These are phyloP conservation scores for Cerceris ruficornis DNA, from an alignment of 2,888 invertebrate species.

Conservation along the genomic window DNA sequence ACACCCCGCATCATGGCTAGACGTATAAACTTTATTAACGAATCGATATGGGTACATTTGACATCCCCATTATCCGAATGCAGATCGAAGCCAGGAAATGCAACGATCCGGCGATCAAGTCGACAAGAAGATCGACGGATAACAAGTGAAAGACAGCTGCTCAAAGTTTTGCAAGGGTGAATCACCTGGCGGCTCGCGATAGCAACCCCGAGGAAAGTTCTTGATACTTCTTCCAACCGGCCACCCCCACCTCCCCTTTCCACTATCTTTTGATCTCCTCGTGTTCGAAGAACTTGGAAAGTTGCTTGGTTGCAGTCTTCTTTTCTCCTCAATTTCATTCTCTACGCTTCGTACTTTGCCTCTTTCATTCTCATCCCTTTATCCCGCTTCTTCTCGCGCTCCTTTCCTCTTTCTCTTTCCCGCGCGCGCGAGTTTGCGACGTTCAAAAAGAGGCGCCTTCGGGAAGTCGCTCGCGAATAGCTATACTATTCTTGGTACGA, in stretches of 20 bases:
- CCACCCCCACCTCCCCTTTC: not conserved
- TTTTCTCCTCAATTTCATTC: not conserved
- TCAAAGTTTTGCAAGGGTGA: conserved; percentile 52
- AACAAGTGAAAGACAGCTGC: conserved; percentile 51
- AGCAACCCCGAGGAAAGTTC: conserved; percentile 35
- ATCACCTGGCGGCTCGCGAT: conserved; percentile 49
- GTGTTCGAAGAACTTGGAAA: conserved; percentile 24
- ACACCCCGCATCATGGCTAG: no score
- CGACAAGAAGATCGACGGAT: conserved; percentile 45
- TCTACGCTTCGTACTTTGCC: not conserved
- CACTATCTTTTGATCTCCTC: conserved; percentile 7
- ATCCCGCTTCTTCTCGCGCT: not conserved
- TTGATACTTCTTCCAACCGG: conserved; percentile 15
- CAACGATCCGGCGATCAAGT: conserved; percentile 30
- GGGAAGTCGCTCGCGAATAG: conserved; percentile 22
- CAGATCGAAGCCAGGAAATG: conserved; percentile 1
- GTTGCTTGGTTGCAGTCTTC: conserved; percentile 11
- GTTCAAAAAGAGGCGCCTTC: conserved; percentile 11
- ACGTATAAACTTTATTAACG: not conserved
- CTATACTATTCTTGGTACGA: conserved; percentile 38
- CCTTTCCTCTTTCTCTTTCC: not conserved
- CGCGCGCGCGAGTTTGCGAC: not conserved
- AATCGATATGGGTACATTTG: conserved; percentile 18
- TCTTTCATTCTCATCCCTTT: not conserved
- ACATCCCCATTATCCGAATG: conserved; percentile 17